These are phyloP conservation scores for Smutsia temminckii DNA, from an alignment of 2,797 vertebrate species.

Conservation along the genomic window DNA sequence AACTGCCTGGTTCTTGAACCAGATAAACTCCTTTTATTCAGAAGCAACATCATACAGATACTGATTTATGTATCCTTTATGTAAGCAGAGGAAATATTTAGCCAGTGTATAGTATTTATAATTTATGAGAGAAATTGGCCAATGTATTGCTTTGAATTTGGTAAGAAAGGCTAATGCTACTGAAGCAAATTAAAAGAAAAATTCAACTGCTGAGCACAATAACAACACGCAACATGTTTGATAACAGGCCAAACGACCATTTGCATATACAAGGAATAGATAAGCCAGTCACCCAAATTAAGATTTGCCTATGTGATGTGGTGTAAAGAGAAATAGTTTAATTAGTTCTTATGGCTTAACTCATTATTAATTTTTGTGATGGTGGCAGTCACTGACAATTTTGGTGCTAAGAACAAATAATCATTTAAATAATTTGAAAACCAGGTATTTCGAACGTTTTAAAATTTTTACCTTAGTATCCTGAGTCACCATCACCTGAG, in stretches of 20 bases:
- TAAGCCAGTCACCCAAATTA: not conserved
- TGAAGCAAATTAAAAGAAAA: not conserved
- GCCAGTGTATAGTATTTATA: not conserved
- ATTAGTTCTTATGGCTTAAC: not conserved
- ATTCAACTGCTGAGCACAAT: not conserved
- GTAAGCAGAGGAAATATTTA: slow-evolving; percentile 49
- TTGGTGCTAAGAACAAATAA: not conserved
- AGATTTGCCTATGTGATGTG: not conserved
- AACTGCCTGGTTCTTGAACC: not conserved
- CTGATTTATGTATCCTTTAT: slow-evolving; percentile 40
- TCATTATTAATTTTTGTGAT: not conserved
- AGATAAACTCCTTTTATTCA: slow-evolving; percentile 45
- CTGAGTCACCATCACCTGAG: not conserved
- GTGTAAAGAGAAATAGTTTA: not conserved
- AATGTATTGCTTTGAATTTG: slow-evolving; percentile 1
- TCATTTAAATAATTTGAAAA: not conserved
- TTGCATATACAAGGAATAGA: not conserved
- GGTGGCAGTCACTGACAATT: not conserved
- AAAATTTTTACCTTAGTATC: not conserved
- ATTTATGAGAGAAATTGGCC: slow-evolving; percentile 23
- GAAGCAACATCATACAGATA: slow-evolving; percentile 30
- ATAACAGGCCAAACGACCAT: not conserved
- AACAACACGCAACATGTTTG: not conserved
- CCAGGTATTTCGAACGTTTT: slow-evolving; percentile 7
- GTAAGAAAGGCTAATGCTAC: not conserved